phyloP scores from a whole-genome alignment of 2,113 vertebrate genomes.

The Nannospalax galili region DNA sequence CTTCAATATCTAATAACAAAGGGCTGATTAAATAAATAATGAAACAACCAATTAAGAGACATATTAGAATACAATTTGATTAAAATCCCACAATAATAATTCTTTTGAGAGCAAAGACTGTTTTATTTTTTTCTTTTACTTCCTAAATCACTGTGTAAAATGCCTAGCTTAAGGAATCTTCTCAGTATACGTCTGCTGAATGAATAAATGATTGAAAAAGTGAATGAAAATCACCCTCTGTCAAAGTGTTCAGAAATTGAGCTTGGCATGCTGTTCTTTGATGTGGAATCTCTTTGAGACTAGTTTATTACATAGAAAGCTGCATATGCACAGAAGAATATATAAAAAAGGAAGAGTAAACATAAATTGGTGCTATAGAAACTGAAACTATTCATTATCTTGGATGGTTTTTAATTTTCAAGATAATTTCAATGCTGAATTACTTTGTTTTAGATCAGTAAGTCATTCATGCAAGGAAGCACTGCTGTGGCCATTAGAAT shows the following conservation, averaged over 20 bases:
- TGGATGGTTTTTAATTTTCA: slow-evolving; percentile 78
- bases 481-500: slow-evolving; percentile 65
- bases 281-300: neutral
- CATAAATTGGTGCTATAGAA: slow-evolving; percentile 62
- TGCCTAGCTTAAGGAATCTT: neutral
- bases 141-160: neutral
- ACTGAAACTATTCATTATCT: slow-evolving; percentile 75
- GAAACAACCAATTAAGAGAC: neutral
- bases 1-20: neutral
- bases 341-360: neutral
- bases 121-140: neutral
- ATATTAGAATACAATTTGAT: slow-evolving; percentile 1
- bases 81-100: neutral
- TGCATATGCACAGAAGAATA: neutral
- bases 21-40: slow-evolving; percentile 34
- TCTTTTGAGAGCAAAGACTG: neutral
- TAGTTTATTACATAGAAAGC: neutral
- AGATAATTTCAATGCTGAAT: slow-evolving; percentile 75
- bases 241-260: neutral
- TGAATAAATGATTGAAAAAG: neutral
- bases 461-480: slow-evolving; percentile 70
- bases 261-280: neutral
- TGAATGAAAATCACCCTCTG: neutral
- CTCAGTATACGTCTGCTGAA: neutral
- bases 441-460: slow-evolving; percentile 75